Base-by-base conservation (phyloP, 1,140 invertebrate species). In the Araneus ventricosus region DNA sequence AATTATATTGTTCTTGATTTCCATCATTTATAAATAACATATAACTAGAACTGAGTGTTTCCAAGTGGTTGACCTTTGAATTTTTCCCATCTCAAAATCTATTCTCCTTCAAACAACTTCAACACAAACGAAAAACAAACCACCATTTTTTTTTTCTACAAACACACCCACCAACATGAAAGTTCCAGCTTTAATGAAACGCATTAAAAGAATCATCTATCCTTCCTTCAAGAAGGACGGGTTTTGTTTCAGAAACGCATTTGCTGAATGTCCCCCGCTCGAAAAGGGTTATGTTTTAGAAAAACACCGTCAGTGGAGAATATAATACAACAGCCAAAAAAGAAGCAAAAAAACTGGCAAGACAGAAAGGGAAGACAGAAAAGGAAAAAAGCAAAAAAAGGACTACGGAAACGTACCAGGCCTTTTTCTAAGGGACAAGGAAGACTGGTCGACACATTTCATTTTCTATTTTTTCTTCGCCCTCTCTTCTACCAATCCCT, bases 251-350 rank as follows among this genome's bases (percentile, higher is more conserved):
- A n/a, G 45, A 41, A 45, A 52, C 80, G 80, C 80, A 84, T 27
- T 84, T 84, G n/a, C 22, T 34, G 45, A 57, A 86, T 57, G 84
- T 22, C 52, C 84, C 84, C 84, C 22, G 17, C 7, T 86, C 27
- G 80, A 45, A 86, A 86, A 86, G 84, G 84, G 84, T 86, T 86
- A 86, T 86, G 84, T 86, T 57, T 52, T 57, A 86, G 84, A 86
- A 86, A 86, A 86, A 86, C 84, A 59, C 52, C 84, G 52, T 57
- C 52, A 86, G 84, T 57, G 14, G 84, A 86, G 84, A 86, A 57
- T 86, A 86, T 86, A 86, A 86, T 86, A 86, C 52, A 57, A 61
- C 45, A 17, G 82, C n/a, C 27, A 67, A 67, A 67, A 67, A 27
- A 85, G 45, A 45, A 41, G 27, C 41, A 85, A 27, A 45, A 24